These are phyloP conservation scores for Lysiphlebus fabarum DNA, from an alignment of 1,140 invertebrate genomes.

Conservation along the genomic window DNA sequence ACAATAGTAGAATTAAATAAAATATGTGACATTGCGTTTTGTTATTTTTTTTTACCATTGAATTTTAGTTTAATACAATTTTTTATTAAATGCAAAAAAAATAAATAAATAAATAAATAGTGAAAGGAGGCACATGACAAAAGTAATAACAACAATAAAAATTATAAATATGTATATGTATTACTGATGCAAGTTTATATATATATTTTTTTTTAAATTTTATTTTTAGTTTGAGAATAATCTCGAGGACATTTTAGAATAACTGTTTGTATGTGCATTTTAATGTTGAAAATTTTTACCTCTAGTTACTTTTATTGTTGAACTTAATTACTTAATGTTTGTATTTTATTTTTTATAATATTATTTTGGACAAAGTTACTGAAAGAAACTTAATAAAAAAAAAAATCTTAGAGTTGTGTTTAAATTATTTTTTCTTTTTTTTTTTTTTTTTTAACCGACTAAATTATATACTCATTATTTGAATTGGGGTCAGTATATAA, in stretches of 20 bases:
- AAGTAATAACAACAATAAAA: too few relatives aligned
- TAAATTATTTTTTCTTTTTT: neutral
- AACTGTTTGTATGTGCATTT: conserved; percentile 3
- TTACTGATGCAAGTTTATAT: too few relatives aligned
- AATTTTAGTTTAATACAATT: too few relatives aligned
- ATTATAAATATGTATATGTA: too few relatives aligned
- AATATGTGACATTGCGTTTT: too few relatives aligned
- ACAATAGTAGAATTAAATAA: conserved; percentile 17
- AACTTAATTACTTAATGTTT: neutral
- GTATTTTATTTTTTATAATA: too few relatives aligned
- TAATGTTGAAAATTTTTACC: conserved; percentile 5
- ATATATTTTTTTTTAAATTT: too few relatives aligned
- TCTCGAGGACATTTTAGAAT: conserved; percentile 14
- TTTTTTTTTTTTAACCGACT: conserved; percentile 3
- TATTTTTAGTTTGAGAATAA: neutral
- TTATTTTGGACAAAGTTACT: conserved; percentile 1
- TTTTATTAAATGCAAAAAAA: neutral
- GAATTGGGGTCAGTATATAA: neutral
- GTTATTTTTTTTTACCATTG: too few relatives aligned
- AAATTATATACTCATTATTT: neutral
- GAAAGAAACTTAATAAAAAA: conserved; percentile 5
- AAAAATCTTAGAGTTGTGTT: neutral
- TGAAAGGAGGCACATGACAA: conserved; percentile 6
- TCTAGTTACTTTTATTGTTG: conserved; percentile 4
- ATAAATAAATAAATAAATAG: neutral